Evolutionary conservation across 2,888 invertebrate species (phyloP).

Genomic region (Salpingus planirostris): DNA sequence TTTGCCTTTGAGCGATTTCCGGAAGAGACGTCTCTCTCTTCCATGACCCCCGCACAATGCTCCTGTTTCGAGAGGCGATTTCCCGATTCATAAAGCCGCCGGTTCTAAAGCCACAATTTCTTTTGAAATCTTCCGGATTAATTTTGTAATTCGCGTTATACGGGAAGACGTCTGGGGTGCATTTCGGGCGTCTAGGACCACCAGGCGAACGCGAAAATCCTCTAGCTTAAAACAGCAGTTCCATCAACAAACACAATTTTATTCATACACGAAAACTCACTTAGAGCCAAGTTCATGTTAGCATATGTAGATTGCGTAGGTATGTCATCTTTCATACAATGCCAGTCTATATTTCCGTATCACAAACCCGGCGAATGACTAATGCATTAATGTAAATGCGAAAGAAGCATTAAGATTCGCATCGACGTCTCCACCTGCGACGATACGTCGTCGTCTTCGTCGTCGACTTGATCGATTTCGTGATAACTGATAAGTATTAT

Average conservation of each 20-base stretch:
- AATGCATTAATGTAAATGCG: slow-evolving; percentile 3
- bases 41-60: slow-evolving; percentile 9
- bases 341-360: slow-evolving; percentile 8
- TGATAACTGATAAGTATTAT: too few species aligned
- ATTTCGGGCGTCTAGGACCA: too few species aligned
- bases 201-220: too few species aligned
- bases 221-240: slow-evolving; percentile 2
- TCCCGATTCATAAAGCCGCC: too few species aligned
- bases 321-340: slow-evolving; percentile 13
- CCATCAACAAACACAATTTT: slow-evolving; percentile 10
- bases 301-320: slow-evolving; percentile 10
- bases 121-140: too few species aligned
- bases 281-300: slow-evolving; percentile 10
- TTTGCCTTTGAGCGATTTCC: slow-evolving; percentile 12
- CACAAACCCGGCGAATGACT: slow-evolving; percentile 6
- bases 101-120: too few species aligned
- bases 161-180: too few species aligned
- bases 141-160: too few species aligned
- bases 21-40: slow-evolving; percentile 6
- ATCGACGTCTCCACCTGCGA: too few species aligned
- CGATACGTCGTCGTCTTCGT: too few species aligned
- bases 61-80: too few species aligned
- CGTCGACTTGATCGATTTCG: too few species aligned
- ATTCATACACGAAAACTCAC: slow-evolving; percentile 13
- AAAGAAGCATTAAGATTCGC: slow-evolving; percentile 3